Evolutionary conservation across 2,888 invertebrate genomes (phyloP), one percentile per base, ranked within the genome.

Genomic region (Tanypteryx hageni): DNA sequence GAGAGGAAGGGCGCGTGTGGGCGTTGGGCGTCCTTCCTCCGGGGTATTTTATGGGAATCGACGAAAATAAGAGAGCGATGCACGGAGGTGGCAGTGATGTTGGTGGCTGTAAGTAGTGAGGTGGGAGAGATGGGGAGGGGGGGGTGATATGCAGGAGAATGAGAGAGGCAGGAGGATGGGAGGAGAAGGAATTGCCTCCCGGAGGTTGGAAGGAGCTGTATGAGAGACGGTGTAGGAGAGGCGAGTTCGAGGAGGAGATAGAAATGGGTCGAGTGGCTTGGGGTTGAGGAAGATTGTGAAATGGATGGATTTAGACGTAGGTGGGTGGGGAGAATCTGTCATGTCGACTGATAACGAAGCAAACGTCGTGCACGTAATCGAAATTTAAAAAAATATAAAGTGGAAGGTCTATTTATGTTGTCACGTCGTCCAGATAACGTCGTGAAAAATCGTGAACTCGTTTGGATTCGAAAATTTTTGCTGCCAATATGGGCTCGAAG

Each of bases 1-100:
- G 68, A 68, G 68, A 10, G 76, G 27, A 27, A 76, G 76, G 27
- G 76, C 76, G 76, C 76, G 76, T 76, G 76, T 76, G 76, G 76
- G 76, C 76, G 76, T 27, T 22, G 76, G 76, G 22, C 76, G 76
- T 13, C 76, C 76, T 76, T 76, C 76, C 76, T 76, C 76, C 27
- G 76, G 76, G 76, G 22, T 76, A 76, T 14, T 10, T 7, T 76
- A 76, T 76, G 76, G 76, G 22, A 76, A 76, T 76, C 22, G 76
- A 27, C 76, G 27, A 11, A 76, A 27, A 76, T 27, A 76, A 76
- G 44, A 44, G 44, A 44, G 44, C 44, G 44, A 3, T 76, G 22
- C 22, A 76, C 22, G 22, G 10, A 76, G 13, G 76, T 27, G 27
- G 22, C 27, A 11, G 76, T 76, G 76, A n/a, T 68, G 68, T 76